Percentiles rank a stretch among this genome's conserved stretches.
These are phyloP conservation scores for Rhipidura dahli DNA, from an alignment of 2,113 vertebrate genomes.

Conservation along the genomic window DNA sequence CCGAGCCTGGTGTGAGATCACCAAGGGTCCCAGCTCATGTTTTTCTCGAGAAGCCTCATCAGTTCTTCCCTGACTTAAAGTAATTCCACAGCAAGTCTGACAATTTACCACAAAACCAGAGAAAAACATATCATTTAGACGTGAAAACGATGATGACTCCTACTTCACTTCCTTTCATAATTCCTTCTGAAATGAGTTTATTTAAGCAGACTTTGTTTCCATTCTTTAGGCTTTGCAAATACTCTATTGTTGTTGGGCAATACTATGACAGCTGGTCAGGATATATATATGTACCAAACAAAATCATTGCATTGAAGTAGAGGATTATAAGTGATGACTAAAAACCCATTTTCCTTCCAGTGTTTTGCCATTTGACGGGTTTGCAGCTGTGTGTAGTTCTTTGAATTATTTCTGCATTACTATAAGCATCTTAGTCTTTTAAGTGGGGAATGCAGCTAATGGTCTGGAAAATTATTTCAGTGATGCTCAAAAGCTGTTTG, in stretches of 20 bases:
- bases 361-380: background rate
- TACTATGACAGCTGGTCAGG: background rate
- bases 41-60: background rate
- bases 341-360: background rate
- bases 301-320: background rate
- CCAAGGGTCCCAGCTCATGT: rapidly evolving
- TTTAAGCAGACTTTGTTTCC: background rate
- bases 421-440: constrained; percentile 2
- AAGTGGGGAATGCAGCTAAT: constrained; percentile 25
- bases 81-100: background rate
- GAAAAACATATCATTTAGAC: background rate
- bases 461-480: constrained; percentile 42
- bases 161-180: background rate
- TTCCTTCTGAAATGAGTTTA: background rate
- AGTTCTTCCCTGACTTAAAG: background rate
- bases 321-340: background rate
- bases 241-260: background rate
- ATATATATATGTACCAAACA: background rate
- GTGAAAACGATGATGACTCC: background rate
- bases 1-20: rapidly evolving
- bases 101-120: background rate
- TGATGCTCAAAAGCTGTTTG: background rate
- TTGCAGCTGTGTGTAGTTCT: constrained; percentile 12
- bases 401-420: constrained; percentile 25
- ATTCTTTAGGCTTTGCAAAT: background rate